Base-by-base conservation (phyloP, 2,113 vertebrate genomes). In the Platysteira castanea region DNA sequence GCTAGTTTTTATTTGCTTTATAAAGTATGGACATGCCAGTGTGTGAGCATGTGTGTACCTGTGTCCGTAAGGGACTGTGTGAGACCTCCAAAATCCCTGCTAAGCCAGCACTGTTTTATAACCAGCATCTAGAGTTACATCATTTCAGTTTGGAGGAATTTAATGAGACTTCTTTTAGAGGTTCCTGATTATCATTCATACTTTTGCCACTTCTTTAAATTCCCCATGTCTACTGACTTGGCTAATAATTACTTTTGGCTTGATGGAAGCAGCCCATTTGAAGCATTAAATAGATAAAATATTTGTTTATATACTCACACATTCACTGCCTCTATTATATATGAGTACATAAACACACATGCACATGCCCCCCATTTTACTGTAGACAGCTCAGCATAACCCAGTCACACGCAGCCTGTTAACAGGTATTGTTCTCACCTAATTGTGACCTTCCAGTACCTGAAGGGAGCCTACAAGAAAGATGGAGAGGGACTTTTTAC, bases 11-110 rank as follows among this genome's bases (percentile, higher is more conserved):
- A 42, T 73, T 85, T 80, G 23, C 15, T 71, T 80, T 64, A 17
- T 60, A 10, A 65, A 47, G 11, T 22, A 60, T 7, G 50, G 28
- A 41, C 8, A 49, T 65, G 24, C 7, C 1, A 1, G 11, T 61
- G 19, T 69, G 35, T 37, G 37, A 3, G 2, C 0, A 0, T 35
- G 19, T 27, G 39, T 52, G 30, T 77, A 9, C 52, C 6, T 35
- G 46, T 4, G 1, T 30, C 39, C 77, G 4, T 53, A 76, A 84
- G 30, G 42, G 37, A 81, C 18, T 37, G 13, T 41, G 20, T 74
- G 61, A 83, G 35, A 93, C 17, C 14, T 39, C 54, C 44, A 33
- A 79, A 87, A 41, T 44, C 21, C 11, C n/a, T n/a, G 9, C n/a
- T 87, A 67, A 91, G 28, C 11, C 42, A 71, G 11, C 0, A 1